Conservation (phyloP, 1,140 invertebrate genomes). For the Philopotamus ludificatus region DNA sequence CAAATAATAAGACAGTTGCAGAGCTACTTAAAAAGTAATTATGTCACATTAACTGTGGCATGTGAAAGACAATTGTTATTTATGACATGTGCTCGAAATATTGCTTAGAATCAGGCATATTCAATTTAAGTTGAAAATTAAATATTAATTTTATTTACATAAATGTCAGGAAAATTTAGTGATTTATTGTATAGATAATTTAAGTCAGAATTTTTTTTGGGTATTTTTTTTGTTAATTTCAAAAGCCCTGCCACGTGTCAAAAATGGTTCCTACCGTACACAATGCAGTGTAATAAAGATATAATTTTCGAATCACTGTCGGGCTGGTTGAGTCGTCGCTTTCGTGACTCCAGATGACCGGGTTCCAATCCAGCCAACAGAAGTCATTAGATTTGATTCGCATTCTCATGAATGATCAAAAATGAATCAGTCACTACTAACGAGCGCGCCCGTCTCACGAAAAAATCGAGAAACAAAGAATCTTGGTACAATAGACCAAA, state of each 20-base stretch:
- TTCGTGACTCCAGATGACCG: constrained; percentile 2
- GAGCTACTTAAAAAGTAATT: constrained; percentile 3
- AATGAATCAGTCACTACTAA: constrained; percentile 1
- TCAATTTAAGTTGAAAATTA: no score
- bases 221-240: background rate
- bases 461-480: constrained; percentile 6
- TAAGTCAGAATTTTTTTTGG: no score
- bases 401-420: constrained; percentile 3
- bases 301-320: constrained; percentile 11
- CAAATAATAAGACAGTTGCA: background rate
- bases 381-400: constrained; percentile 1
- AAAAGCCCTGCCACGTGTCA: background rate
- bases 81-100: constrained; percentile 2
- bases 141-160: no score
- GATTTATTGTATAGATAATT: no score
- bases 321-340: background rate
- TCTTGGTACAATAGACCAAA: background rate
- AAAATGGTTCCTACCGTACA: background rate
- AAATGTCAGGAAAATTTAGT: no score
- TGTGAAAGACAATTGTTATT: background rate
- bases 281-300: background rate
- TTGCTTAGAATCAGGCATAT: no score
- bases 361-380: background rate
- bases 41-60: constrained; percentile 1
- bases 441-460: background rate